Percentiles rank a stretch among this genome's conserved stretches.
These are phyloP conservation scores for Amitus sp. DNA, from an alignment of 2,888 invertebrate species.

Conservation along the genomic window DNA sequence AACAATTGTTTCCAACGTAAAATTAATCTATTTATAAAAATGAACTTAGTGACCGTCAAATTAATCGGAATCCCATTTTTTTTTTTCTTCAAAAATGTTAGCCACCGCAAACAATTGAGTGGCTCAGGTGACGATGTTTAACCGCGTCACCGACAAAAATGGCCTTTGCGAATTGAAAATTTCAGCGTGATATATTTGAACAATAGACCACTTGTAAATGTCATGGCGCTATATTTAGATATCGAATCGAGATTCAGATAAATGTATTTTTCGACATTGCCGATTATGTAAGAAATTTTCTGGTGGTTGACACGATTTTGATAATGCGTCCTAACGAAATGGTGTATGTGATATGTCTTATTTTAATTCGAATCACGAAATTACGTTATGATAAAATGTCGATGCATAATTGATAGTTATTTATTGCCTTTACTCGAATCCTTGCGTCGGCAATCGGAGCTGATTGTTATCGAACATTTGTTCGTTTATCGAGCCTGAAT, in stretches of 20 bases:
- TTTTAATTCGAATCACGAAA: constrained; percentile 35
- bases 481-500: neutral
- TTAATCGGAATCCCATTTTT: too few relatives aligned
- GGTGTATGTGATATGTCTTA: constrained; percentile 35
- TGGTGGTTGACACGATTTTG: neutral
- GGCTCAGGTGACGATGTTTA: too few relatives aligned
- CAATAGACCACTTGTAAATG: too few relatives aligned
- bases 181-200: too few relatives aligned
- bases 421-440: constrained; percentile 48
- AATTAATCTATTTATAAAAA: too few relatives aligned
- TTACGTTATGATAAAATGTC: constrained; percentile 44
- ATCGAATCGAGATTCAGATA: constrained; percentile 49
- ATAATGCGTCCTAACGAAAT: neutral
- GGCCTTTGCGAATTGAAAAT: too few relatives aligned
- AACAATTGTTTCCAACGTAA: too few relatives aligned
- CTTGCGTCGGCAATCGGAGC: constrained; percentile 43
- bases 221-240: constrained; percentile 3
- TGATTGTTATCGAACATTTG: constrained; percentile 22
- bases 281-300: constrained; percentile 30
- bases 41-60: too few relatives aligned
- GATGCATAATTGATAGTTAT: constrained; percentile 45
- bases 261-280: constrained; percentile 55
- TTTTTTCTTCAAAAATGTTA: too few relatives aligned
- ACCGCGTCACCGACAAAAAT: too few relatives aligned
- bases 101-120: too few relatives aligned